Evolutionary conservation across 2,113 vertebrate genomes (phyloP), one percentile per base, ranked within the genome.

Genomic region (Anser cygnoides): DNA sequence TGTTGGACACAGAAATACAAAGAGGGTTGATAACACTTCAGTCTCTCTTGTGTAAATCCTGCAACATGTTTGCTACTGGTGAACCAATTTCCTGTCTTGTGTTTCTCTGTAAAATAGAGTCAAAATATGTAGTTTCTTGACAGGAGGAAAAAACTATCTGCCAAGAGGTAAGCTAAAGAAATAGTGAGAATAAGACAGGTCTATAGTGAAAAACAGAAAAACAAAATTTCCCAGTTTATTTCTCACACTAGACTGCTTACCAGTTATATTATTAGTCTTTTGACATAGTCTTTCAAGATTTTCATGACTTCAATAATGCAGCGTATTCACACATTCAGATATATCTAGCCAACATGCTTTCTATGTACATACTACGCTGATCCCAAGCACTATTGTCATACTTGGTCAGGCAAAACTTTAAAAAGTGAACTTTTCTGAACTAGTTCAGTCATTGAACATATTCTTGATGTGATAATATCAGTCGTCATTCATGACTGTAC

Each of bases 291-390:
- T 82, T 82, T 61, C 31, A 39, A 54, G 21, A 44, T 85, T 70
- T 82, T 68, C 6, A 14, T 49, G 1, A 62, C 62, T 65, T 85
- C 71, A 52, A 15, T 14, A 52, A 3, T 1, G 3, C 16, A 29
- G 26, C 5, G 37, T 37, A 84, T 63, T 74, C 3, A 11, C 9
- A 44, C 0, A 0, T 44, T 65, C 41, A 21, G 31, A 23, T 61
- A 0, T 54, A 44, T 44, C 12, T 70, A 63, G 37, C 12, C 39
- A 65, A 68, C 5, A 26, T 3, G 5, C 4, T 28, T 72, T 46
- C 66, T 29, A 41, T 19, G 2, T 26, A 50, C 1, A 2, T 31
- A 37, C 12, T 31, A 50, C 66, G 25, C 9, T 81, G 59, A 33
- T 0, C 3, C 12, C 7, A 41, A 62, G 4, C 19, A 4, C 17